Percentiles rank a stretch among this genome's conserved stretches.
Evolutionary conservation across 2,113 vertebrate species (phyloP).

Genomic region (Aldabrachelys gigantea): DNA sequence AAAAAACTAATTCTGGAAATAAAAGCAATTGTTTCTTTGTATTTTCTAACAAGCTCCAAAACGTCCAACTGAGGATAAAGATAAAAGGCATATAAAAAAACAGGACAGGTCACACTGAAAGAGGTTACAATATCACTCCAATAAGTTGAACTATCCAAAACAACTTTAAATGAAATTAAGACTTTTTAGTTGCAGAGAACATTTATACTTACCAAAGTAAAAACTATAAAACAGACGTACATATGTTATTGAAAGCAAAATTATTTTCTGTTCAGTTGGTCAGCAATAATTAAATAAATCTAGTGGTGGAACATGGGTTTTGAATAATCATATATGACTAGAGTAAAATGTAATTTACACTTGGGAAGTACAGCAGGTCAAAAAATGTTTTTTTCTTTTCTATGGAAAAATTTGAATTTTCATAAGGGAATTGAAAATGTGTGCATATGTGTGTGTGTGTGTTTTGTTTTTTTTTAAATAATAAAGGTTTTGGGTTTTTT

Average conservation of each 20-base stretch:
- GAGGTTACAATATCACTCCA: neutral
- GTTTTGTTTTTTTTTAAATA: too few relatives aligned
- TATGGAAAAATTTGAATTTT: too few relatives aligned
- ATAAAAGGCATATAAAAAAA: neutral
- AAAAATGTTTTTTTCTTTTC: too few relatives aligned
- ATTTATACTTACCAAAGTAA: neutral
- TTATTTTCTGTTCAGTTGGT: neutral
- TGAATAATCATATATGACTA: neutral
- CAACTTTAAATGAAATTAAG: too few relatives aligned
- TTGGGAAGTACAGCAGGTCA: too few relatives aligned
- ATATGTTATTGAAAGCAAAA: neutral
- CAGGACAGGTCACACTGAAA: neutral
- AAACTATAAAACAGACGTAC: neutral
- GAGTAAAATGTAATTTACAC: neutral
- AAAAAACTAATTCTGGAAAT: too few relatives aligned
- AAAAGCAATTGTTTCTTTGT: too few relatives aligned
- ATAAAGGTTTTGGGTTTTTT: too few relatives aligned
- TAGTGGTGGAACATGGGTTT: neutral
- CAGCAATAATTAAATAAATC: neutral
- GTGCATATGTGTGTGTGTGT: too few relatives aligned
- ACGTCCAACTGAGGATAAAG: neutral
- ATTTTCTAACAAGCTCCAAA: too few relatives aligned
- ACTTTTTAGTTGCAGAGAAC: neutral
- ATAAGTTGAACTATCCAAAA: neutral
- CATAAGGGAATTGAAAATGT: too few relatives aligned